Evolutionary conservation across 2,888 invertebrate genomes (phyloP).

Genomic region (Sericinus montela): DNA sequence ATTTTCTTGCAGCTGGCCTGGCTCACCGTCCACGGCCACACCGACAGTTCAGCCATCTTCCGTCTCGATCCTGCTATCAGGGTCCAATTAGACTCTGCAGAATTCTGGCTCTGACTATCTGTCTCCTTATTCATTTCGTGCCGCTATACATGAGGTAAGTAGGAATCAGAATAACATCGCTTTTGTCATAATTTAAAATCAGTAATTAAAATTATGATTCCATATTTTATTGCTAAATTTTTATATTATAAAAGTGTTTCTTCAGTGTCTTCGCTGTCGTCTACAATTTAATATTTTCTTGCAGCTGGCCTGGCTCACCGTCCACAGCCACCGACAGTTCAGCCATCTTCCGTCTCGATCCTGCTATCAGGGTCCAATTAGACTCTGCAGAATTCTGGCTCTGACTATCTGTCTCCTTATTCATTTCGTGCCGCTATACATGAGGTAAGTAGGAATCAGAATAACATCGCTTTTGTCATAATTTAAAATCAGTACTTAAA

Average conservation of each 20-base stretch:
- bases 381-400: constrained; percentile 80
- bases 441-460: constrained; percentile 67
- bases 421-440: constrained; percentile 83
- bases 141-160: constrained; percentile 83
- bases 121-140: constrained; percentile 80
- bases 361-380: constrained; percentile 74
- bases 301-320: constrained; percentile 20
- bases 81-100: constrained; percentile 81
- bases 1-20: constrained; percentile 6
- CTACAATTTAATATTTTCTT: not conserved
- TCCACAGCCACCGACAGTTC: constrained; percentile 29
- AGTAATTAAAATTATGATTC: no score
- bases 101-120: constrained; percentile 81
- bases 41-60: constrained; percentile 37
- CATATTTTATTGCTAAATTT: not conserved
- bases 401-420: constrained; percentile 80
- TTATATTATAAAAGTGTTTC: no score
- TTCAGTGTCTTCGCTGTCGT: no score
- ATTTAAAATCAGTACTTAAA: no score
- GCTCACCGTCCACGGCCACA: constrained; percentile 25
- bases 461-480: not conserved
- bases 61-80: constrained; percentile 46
- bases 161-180: not conserved
- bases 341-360: constrained; percentile 41
- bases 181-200: no score